Percentiles rank a stretch among this genome's conserved stretches.
These are phyloP conservation scores for Phrynocephalus guinanensis DNA, from an alignment of 2,797 vertebrate species.

Conservation along the genomic window DNA sequence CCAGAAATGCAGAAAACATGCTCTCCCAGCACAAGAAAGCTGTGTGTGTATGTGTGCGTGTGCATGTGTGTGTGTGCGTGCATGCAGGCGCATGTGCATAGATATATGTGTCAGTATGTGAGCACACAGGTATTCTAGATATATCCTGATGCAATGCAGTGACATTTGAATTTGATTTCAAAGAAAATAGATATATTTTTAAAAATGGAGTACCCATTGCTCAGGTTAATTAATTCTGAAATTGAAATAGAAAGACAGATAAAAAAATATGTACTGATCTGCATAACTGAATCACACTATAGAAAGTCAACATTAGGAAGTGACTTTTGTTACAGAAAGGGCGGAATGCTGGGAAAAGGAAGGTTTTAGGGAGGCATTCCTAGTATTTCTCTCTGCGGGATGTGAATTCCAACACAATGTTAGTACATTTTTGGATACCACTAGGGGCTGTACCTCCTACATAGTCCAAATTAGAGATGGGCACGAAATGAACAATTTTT, in stretches of 20 bases:
- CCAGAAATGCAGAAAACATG: too few relatives aligned
- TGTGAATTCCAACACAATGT: not conserved
- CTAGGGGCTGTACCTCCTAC: not conserved
- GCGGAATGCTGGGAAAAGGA: not conserved
- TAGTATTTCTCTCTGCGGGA: not conserved
- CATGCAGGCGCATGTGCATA: not conserved
- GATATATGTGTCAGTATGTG: too few relatives aligned
- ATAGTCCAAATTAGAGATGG: too few relatives aligned
- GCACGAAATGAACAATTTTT: too few relatives aligned
- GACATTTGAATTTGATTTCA: conserved; percentile 25
- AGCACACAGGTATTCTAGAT: not conserved
- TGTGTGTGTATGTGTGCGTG: not conserved
- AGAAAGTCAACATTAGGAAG: conserved; percentile 12
- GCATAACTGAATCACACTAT: conserved; percentile 33
- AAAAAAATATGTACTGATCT: conserved; percentile 22
- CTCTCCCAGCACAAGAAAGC: too few relatives aligned
- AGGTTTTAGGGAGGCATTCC: not conserved
- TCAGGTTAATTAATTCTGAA: conserved; percentile 20
- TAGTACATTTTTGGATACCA: not conserved
- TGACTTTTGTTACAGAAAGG: conserved; percentile 22
- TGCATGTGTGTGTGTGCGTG: not conserved
- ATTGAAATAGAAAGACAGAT: conserved; percentile 34
- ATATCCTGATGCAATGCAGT: not conserved
- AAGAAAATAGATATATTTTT: conserved; percentile 18
- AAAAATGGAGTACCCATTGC: not conserved